Evolutionary conservation across 2,797 vertebrate species (phyloP).

Genomic region (Pseudochromis fuscus): DNA sequence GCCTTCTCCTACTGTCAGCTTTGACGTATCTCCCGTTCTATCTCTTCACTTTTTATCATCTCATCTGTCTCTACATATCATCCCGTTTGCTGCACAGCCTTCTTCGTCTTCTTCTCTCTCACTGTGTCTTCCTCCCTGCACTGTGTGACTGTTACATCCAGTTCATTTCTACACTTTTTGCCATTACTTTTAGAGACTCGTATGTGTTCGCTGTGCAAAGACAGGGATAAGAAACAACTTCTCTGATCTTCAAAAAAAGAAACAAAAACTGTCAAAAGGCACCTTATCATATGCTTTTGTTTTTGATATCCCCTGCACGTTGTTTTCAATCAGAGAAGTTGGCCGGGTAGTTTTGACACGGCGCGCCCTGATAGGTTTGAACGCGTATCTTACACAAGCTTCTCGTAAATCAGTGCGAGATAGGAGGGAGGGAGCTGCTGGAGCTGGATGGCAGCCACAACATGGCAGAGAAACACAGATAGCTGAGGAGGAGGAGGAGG

Average conservation of each 20-base stretch:
- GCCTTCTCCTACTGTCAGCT: constrained; percentile 20
- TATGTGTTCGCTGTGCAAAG: constrained; percentile 49
- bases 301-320: constrained; percentile 32
- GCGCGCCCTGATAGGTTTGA: constrained; percentile 33
- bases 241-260: constrained; percentile 31
- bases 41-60: constrained; percentile 19
- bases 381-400: constrained; percentile 45
- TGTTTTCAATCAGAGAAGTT: constrained; percentile 24
- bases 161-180: constrained; percentile 19
- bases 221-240: constrained; percentile 15
- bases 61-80: neutral
- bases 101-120: constrained; percentile 40
- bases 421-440: constrained; percentile 34
- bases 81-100: constrained; percentile 26
- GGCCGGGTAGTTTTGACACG: constrained; percentile 28
- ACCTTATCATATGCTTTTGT: constrained; percentile 37
- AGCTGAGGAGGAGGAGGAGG: too few relatives aligned
- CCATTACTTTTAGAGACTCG: constrained; percentile 32
- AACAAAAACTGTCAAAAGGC: constrained; percentile 49
- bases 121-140: constrained; percentile 19
- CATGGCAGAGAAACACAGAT: constrained; percentile 39
- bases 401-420: constrained; percentile 49
- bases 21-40: constrained; percentile 24
- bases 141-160: constrained; percentile 37
- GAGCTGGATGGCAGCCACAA: constrained; percentile 39